These are phyloP conservation scores for Falco concolor DNA, from an alignment of 2,797 vertebrate species.

Conservation along the genomic window DNA sequence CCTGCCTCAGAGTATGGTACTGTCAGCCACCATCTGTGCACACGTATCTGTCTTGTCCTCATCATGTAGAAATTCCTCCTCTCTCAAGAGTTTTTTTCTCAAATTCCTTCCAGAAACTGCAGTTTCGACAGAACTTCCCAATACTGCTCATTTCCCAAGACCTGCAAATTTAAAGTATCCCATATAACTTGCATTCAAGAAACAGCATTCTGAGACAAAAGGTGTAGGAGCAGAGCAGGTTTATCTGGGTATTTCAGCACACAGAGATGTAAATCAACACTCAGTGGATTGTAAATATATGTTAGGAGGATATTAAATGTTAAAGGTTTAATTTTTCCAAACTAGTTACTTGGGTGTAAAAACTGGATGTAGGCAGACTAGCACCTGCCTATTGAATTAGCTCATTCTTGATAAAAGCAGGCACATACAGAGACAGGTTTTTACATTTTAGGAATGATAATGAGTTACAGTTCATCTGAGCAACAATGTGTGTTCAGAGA, in stretches of 20 bases:
- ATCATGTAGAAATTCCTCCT: not conserved
- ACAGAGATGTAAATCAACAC: not conserved
- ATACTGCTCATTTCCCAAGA: not conserved
- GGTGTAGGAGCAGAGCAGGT: not conserved
- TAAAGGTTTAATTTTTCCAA: not conserved
- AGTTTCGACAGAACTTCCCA: not conserved
- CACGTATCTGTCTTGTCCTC: not conserved
- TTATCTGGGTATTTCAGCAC: not conserved
- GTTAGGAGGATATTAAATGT: not conserved
- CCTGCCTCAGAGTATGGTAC: not conserved
- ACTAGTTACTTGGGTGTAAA: not conserved
- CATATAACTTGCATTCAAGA: not conserved
- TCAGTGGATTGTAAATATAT: not conserved
- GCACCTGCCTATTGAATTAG: not conserved
- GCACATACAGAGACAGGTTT: not conserved
- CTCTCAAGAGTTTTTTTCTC: not conserved
- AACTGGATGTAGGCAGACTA: not conserved
- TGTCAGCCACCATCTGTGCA: conserved; percentile 18
- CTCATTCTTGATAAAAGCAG: not conserved
- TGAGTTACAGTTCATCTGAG: not conserved
- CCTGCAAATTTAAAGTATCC: not conserved
- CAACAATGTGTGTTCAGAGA: not conserved
- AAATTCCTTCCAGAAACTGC: not conserved
- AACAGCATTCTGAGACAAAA: not conserved
- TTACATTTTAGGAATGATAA: not conserved